Evolutionary conservation across 2,888 invertebrate species (phyloP), one percentile per base, ranked within the genome.

Genomic region (Cheilosia scutellata): DNA sequence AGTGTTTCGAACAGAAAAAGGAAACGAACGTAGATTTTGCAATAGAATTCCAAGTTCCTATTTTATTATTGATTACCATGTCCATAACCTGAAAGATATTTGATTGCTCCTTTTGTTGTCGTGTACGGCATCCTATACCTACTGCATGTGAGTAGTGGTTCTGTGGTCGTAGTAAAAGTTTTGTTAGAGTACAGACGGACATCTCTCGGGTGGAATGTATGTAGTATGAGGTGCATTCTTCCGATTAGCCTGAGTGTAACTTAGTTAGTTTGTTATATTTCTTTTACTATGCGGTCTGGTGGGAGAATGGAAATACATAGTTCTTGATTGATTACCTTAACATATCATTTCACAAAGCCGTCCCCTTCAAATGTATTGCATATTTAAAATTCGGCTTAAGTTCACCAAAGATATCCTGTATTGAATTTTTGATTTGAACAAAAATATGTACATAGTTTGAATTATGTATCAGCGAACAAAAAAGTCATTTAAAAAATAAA

Each of bases 1-100:
- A 68, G 16, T 58, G 33, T 66, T 74, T 75, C 49, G 44, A 55
- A 27, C 51, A 82, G 68, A 78, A 84, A 79, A 84, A 84, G 83
- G 83, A 84, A 74, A 79, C 79, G 65, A 75, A 79, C 70, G 79
- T 86, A 86, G 80, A 76, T 86, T 65, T 76, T 62, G 84, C 83
- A 74, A 84, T 79, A 84, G 83, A 84, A 75, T 75, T 86, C 71
- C 66, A 80, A 80, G 84, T 76, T 87, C 55, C 82, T 82, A 79
- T 87, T 87, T 87, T 87, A 87, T 87, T 87, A 87, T 87, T 87
- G 86, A 87, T 87, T 87, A 87, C 82, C 82, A 87, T 87, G 82
- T 82, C 86, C 86, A 82, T 80, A 87, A 87, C 82, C 86, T 87
- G 77, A 82, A 87, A 87, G 86, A 87, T 77, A 82, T 87, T 87